Conservation (phyloP, 2,797 vertebrate genomes). For the Acanthurus tractus region DNA sequence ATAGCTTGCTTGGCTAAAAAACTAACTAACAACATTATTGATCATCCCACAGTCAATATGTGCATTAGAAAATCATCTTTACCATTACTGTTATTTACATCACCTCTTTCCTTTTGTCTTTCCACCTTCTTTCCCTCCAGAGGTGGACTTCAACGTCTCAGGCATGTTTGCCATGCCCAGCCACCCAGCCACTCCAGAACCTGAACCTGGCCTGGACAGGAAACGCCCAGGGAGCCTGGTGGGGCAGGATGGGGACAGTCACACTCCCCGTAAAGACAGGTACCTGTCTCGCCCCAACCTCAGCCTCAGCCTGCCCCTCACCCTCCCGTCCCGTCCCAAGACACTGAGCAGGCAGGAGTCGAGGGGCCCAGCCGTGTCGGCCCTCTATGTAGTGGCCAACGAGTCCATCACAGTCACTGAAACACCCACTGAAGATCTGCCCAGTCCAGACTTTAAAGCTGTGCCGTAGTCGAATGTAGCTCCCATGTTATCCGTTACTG, state of each 20-base stretch:
- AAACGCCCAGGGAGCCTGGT: conserved; percentile 92
- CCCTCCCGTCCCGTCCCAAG: conserved; percentile 77
- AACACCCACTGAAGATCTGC: conserved; percentile 79
- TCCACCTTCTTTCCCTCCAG: conserved; percentile 72
- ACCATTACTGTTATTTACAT: neutral
- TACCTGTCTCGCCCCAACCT: conserved; percentile 87
- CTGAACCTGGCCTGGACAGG: conserved; percentile 89
- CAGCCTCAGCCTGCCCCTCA: conserved; percentile 82
- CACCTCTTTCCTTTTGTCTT: neutral
- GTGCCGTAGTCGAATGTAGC: conserved; percentile 56
- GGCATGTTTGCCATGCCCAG: conserved; percentile 91
- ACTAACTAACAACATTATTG: neutral
- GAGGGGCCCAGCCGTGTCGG: conserved; percentile 77
- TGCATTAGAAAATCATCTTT: neutral
- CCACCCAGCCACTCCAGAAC: conserved; percentile 84
- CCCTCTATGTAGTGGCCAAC: conserved; percentile 85
- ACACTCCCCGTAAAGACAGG: conserved; percentile 95
- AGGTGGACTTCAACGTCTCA: conserved; percentile 97
- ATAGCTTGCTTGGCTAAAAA: neutral
- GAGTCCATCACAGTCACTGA: conserved; percentile 86
- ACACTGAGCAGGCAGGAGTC: conserved; percentile 83
- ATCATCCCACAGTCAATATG: neutral
- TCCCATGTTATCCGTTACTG: conserved; percentile 24
- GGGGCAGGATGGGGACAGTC: conserved; percentile 91
- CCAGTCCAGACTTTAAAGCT: conserved; percentile 75